These are phyloP conservation scores for Plodia interpunctella DNA, from an alignment of 1,140 invertebrate species.

Conservation along the genomic window DNA sequence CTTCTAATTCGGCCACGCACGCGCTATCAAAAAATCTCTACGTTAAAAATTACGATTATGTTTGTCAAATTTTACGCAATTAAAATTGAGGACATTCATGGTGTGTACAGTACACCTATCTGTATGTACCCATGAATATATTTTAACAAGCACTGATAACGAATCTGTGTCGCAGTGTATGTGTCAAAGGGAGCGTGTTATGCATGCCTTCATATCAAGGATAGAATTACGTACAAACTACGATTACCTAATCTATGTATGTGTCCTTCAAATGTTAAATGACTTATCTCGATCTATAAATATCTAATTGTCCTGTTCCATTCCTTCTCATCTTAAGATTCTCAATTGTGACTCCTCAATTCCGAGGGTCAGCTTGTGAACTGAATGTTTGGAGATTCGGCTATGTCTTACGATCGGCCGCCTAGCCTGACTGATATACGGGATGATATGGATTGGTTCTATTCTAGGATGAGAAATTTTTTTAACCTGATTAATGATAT, in stretches of 20 bases:
- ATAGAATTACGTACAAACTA: neutral
- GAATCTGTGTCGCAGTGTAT: neutral
- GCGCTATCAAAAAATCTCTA: neutral
- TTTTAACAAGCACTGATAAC: neutral
- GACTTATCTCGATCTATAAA: too few species aligned
- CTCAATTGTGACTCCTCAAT: too few species aligned
- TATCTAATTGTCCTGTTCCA: too few species aligned
- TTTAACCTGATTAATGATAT: too few species aligned
- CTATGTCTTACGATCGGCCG: too few species aligned
- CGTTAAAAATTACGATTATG: neutral
- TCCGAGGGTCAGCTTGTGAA: too few species aligned
- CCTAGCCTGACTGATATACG: too few species aligned
- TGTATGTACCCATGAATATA: neutral
- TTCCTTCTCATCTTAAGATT: too few species aligned
- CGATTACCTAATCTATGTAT: neutral
- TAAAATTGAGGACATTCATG: neutral
- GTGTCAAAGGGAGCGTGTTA: neutral
- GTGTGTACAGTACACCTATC: neutral
- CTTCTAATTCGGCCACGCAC: too few species aligned
- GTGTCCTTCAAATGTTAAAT: neutral
- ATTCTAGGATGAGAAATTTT: too few species aligned
- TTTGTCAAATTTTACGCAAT: neutral
- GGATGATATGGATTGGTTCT: too few species aligned
- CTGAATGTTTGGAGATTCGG: too few species aligned
- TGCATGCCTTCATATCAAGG: neutral